These are phyloP conservation scores for Aphaenogaster ashmeadi DNA, from an alignment of 1,140 invertebrate species.

Conservation along the genomic window DNA sequence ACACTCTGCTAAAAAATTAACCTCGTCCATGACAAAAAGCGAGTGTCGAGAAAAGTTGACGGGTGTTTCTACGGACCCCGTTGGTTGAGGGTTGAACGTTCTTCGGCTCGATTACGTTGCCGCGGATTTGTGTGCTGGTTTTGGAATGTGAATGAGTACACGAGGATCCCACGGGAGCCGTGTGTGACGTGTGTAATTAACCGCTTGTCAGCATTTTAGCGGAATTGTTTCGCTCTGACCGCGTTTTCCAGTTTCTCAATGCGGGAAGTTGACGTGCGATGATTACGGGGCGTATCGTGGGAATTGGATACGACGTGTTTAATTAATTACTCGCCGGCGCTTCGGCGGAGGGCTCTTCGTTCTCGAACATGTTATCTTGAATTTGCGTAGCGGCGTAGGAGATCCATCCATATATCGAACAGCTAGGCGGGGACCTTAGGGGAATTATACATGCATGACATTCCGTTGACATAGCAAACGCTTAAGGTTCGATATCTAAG, in stretches of 20 bases:
- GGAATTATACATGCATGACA: neutral
- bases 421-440: neutral
- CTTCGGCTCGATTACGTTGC: neutral
- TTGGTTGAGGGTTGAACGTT: slow-evolving; percentile 3
- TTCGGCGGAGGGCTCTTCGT: neutral
- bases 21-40: neutral
- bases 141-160: slow-evolving; percentile 22
- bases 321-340: slow-evolving; percentile 25
- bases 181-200: slow-evolving; percentile 48
- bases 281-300: neutral
- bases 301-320: slow-evolving; percentile 5
- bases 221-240: neutral
- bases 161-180: neutral
- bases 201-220: slow-evolving; percentile 40
- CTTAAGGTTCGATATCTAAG: neutral
- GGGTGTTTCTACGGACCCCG: neutral
- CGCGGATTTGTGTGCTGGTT: neutral
- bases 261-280: neutral
- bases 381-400: neutral
- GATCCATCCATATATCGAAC: neutral
- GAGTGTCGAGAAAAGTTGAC: neutral
- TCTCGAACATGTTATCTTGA: neutral
- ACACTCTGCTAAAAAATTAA: neutral
- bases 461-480: slow-evolving; percentile 1
- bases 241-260: neutral